phyloP scores from a whole-genome alignment of 2,888 invertebrate genomes.

The Gortyna flavago region DNA sequence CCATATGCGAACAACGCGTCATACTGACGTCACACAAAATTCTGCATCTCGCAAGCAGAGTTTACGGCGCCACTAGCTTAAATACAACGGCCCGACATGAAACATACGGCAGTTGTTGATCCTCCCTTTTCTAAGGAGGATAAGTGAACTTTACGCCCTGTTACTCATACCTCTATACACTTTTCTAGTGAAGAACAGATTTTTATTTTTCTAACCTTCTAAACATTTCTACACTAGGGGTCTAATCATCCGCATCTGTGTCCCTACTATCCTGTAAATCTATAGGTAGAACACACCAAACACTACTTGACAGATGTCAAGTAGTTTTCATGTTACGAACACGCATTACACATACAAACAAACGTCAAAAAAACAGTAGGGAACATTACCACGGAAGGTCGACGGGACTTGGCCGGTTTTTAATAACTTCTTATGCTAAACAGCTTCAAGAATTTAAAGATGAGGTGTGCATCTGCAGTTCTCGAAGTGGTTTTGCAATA shows the following conservation, averaged over 20 bases:
- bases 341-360: slow-evolving; percentile 3
- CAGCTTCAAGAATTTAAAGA: slow-evolving; percentile 23
- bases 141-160: too few species aligned
- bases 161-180: too few species aligned
- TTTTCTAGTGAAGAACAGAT: background rate
- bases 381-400: slow-evolving; percentile 33
- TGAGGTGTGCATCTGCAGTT: slow-evolving; percentile 43
- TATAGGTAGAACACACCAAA: too few species aligned
- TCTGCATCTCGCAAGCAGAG: too few species aligned
- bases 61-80: too few species aligned
- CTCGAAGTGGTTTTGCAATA: slow-evolving; percentile 10
- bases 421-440: slow-evolving; percentile 42
- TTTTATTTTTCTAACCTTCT: background rate
- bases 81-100: too few species aligned
- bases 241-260: background rate
- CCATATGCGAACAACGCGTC: too few species aligned
- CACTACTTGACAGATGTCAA: background rate
- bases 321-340: slow-evolving; percentile 7
- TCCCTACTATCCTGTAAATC: too few species aligned
- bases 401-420: slow-evolving; percentile 6
- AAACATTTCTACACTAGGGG: too few species aligned
- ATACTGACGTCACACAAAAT: too few species aligned
- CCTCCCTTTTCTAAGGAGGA: too few species aligned
- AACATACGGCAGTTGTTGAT: too few species aligned
- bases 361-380: slow-evolving; percentile 8